Conservation (phyloP, 2,797 vertebrate genomes). For the Brotula barbata region DNA sequence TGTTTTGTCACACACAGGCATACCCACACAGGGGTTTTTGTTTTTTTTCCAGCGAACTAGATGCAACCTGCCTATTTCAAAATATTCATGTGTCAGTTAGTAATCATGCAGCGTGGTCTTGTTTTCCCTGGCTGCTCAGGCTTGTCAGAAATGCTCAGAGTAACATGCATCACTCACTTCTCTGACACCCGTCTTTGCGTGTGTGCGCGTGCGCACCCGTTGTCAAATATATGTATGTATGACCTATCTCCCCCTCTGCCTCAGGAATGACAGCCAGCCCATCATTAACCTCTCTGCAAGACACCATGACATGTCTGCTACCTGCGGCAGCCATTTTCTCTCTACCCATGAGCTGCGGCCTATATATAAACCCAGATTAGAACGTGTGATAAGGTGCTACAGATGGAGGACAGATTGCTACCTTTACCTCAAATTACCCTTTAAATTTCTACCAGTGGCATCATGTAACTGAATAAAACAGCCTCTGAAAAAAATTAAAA, state of each 20-base stretch:
- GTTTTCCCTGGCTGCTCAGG: slow-evolving; percentile 69
- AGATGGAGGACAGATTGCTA: slow-evolving; percentile 32
- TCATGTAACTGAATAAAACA: slow-evolving; percentile 30
- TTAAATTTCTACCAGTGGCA: slow-evolving; percentile 24
- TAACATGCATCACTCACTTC: slow-evolving; percentile 70
- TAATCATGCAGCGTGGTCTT: slow-evolving; percentile 70
- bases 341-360: slow-evolving; percentile 25
- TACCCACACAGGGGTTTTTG: slow-evolving; percentile 13
- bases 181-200: slow-evolving; percentile 57
- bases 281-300: slow-evolving; percentile 73
- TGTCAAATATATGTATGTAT: slow-evolving; percentile 57
- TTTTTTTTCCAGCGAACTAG: slow-evolving; percentile 22
- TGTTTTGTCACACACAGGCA: slow-evolving; percentile 60
- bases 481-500: slow-evolving; percentile 3
- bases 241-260: slow-evolving; percentile 57
- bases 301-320: slow-evolving; percentile 56
- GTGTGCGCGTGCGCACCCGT: slow-evolving; percentile 29
- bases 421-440: slow-evolving; percentile 29
- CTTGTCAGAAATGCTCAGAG: slow-evolving; percentile 75
- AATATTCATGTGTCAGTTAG: slow-evolving; percentile 74
- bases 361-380: slow-evolving; percentile 49
- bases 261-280: slow-evolving; percentile 63
- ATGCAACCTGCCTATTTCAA: slow-evolving; percentile 42
- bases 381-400: slow-evolving; percentile 32
- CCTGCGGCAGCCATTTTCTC: slow-evolving; percentile 66